phyloP scores from a whole-genome alignment of 2,113 vertebrate species.

The Neogobius melanostomus region DNA sequence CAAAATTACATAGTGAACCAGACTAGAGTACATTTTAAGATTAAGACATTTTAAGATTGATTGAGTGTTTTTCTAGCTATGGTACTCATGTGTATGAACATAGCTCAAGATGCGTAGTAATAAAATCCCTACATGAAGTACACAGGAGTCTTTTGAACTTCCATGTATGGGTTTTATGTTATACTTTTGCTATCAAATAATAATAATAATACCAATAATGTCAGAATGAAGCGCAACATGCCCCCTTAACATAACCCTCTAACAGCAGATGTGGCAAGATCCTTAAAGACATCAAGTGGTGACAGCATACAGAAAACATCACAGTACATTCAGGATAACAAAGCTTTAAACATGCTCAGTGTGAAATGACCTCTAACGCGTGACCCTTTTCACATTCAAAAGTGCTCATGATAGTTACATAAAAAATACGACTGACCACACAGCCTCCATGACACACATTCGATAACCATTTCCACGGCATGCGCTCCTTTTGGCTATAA shows the following conservation, averaged over 20 bases:
- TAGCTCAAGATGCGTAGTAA: no score
- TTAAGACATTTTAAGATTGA: no score
- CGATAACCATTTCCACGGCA: conserved; percentile 11
- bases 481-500: conserved; percentile 26
- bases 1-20: no score
- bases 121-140: no score
- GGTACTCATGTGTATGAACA: no score
- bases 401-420: conserved; percentile 22
- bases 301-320: conserved; percentile 27
- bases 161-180: no score
- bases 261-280: neutral
- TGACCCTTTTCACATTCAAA: conserved; percentile 41
- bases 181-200: no score
- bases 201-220: neutral
- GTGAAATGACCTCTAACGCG: conserved; percentile 25
- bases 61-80: no score
- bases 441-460: conserved; percentile 36
- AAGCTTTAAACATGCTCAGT: conserved; percentile 35
- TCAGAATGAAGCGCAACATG: neutral
- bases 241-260: conserved; percentile 1
- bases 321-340: conserved; percentile 40
- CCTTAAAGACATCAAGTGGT: conserved; percentile 6
- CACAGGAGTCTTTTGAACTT: no score
- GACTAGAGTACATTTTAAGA: no score
- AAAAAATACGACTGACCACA: conserved; percentile 11